Percentiles rank a stretch among this genome's conserved stretches.
Conservation (phyloP, 2,888 invertebrate species). For the Tetrapedia diversipes region DNA sequence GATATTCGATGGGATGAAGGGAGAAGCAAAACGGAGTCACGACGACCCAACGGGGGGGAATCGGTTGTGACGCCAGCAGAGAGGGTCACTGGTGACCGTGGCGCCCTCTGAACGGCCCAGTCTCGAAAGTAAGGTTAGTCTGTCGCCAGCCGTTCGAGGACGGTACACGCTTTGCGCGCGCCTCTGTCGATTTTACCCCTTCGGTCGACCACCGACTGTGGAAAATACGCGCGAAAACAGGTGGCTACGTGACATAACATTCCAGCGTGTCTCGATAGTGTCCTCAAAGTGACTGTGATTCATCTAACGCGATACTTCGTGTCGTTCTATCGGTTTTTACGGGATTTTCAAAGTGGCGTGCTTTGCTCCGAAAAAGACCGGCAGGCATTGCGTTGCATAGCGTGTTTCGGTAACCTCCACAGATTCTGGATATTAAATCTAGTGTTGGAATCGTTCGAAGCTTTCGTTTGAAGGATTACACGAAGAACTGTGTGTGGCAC, state of each 20-base stretch:
- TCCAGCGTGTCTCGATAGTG: slow-evolving; percentile 18
- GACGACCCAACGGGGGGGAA: slow-evolving; percentile 26
- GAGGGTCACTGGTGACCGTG: slow-evolving; percentile 65
- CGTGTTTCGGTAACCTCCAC: neutral
- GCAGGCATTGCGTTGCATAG: neutral
- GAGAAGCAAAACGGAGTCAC: slow-evolving; percentile 46
- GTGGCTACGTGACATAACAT: slow-evolving; percentile 42
- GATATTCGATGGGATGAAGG: slow-evolving; percentile 9
- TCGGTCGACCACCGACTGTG: slow-evolving; percentile 28
- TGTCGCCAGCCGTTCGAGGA: slow-evolving; percentile 75
- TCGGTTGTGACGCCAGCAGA: slow-evolving; percentile 33
- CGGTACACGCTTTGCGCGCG: slow-evolving; percentile 58
- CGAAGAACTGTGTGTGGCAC: neutral
- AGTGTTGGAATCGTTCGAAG: neutral
- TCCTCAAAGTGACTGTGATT: neutral
- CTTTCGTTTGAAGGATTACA: accelerated
- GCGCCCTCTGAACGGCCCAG: slow-evolving; percentile 78
- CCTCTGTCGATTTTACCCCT: slow-evolving; percentile 50
- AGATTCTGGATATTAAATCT: neutral
- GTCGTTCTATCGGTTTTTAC: neutral
- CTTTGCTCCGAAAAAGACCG: slow-evolving; percentile 18
- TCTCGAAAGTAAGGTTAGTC: slow-evolving; percentile 77
- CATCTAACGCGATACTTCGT: neutral
- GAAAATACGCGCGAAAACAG: slow-evolving; percentile 56
- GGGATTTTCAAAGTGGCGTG: slow-evolving; percentile 11